Base-by-base conservation (phyloP, 1,140 invertebrate genomes). In the Papilio dardanus region DNA sequence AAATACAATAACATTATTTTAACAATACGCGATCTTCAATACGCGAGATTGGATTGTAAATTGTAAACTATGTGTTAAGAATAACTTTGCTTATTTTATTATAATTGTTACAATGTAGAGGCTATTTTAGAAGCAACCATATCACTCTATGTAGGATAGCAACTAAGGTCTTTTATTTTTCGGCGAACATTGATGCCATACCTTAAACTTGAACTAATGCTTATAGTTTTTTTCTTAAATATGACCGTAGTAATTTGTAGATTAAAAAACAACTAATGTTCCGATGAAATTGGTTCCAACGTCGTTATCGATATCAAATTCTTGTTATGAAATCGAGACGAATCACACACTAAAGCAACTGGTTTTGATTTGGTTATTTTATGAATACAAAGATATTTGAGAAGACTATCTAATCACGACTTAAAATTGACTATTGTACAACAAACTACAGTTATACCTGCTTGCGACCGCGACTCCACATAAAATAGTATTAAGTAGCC, bases 1-100 rank as follows among this genome's bases (percentile, higher is more conserved):
- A 75, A 67, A 76, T 74, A 85, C 82, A 86, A 86, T 84, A 76
- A 83, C 77, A 84, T 86, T 86, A 82, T 86, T 86, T 81, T 74
- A 81, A 40, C 76, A 78, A 78, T 81, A 79, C 79, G 81, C 77
- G 42, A 79, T 73, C 10, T 71, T 75, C 71, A 42, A 37, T 28
- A 46, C 46, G 40, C 19, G 16, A 65, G 68, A 76, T 68, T 67
- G 62, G 74, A 65, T 79, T 66, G 54, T 65, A n/a, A n/a, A n/a
- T n/a, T n/a, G n/a, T n/a, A 76, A 76, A 65, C 54, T 74, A 76
- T 67, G 65, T 73, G 69, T 78, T 30, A 58, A 28, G 54, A 4
- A 4, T 58, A 28, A 24, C 21, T 14, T 54, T 3, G 19, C 21
- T 24, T 54, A 54, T 3, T 54, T n/a, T 46, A 46, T 46, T 19